Base-by-base conservation (phyloP, 2,888 invertebrate genomes). In the Drosophila quinaria region DNA sequence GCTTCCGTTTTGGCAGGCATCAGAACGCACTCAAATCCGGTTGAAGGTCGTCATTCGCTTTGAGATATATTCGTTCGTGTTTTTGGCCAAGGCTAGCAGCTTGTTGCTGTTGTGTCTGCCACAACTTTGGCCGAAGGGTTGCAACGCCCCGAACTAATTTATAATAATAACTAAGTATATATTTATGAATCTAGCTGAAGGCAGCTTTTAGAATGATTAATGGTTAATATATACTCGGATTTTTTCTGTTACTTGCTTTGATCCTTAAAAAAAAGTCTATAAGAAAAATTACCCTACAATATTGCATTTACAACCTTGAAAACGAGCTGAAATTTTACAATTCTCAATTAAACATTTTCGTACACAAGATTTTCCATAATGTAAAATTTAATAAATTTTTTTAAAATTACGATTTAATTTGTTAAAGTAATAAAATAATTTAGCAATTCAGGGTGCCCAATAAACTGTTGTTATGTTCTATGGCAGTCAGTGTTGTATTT, bases 1-100 rank as follows among this genome's bases (percentile, higher is more conserved):
- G 60, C 60, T 77, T 87, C 80, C 83, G 70, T 79, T 83, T 88
- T 88, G 82, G 86, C 86, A 79, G 47, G 37, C 71, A 42, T 33
- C 55, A 22, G 3, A 47, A 37, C 42, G 41, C 31, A 15, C 19
- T 19, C 42, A 3, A 33, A 25, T 11, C 13, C 44, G 44, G 22
- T 44, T 44, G 49, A 70, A 70, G 61, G 73, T 59, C 42, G 19
- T 22, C 8, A 63, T 63, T 44, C 10, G 44, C 33, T 49, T 63
- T 75, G 37, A 55, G 33, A 63, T 49, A 4, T 8, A 63, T 63
- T 44, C 10, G 44, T 25, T 42, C 56, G 33, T 8, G 6, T 13
- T 39, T 51, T 54, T 37, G 65, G 60, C 54, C 72, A 70, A 74
- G 71, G 56, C 51, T 19, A 11, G n/a, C 31, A n/a, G 31, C 51